Evolutionary conservation across 2,888 invertebrate genomes (phyloP), one percentile per base, ranked within the genome.

Genomic region (Mycalesis mineus): DNA sequence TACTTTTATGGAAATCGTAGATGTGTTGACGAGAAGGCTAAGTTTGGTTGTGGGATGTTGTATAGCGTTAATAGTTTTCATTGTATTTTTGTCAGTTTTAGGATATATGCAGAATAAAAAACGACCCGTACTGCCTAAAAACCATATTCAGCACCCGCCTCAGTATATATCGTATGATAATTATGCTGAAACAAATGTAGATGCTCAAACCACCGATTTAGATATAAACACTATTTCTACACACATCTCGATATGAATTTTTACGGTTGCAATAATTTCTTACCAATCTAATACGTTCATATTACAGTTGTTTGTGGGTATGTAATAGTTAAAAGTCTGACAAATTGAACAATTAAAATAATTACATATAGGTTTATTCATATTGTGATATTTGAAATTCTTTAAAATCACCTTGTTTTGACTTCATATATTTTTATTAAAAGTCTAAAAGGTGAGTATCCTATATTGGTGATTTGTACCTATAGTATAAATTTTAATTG

Each of bases 21-120:
- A 94, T 61, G 93, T 97, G 72, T 88, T 96, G 39, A 95, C 95
- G 4, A 91, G 96, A 60, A 92, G 96, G 65, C 90, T 97, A 57
- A 96, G 96, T 31, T 91, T 97, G 65, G 95, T 96, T 69, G 94
- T 97, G 56, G 96, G 96, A 52, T 95, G 95, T 77, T 95, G 95
- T 74, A 93, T 97, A 91, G 96, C 96, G 54, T 94, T 96, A 72
- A 92, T 96, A 61, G 95, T 97, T 50, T 96, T 97, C 75, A 92
- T 97, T 53, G 93, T 96, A 28, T 90, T 96, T 72, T 94, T 96
- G 56, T 95, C 96, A n/a, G 93, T 94, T 45, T 90, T 96, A 64
- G 95, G 95, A 28, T 96, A 96, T 77, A 92, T 96, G 63, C 96
- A 97, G 82, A 92, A 95, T 63, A 95, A 96, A 82, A 95, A 96